These are phyloP conservation scores for Lasioglossum baleicum DNA, from an alignment of 1,140 invertebrate species.

Conservation along the genomic window DNA sequence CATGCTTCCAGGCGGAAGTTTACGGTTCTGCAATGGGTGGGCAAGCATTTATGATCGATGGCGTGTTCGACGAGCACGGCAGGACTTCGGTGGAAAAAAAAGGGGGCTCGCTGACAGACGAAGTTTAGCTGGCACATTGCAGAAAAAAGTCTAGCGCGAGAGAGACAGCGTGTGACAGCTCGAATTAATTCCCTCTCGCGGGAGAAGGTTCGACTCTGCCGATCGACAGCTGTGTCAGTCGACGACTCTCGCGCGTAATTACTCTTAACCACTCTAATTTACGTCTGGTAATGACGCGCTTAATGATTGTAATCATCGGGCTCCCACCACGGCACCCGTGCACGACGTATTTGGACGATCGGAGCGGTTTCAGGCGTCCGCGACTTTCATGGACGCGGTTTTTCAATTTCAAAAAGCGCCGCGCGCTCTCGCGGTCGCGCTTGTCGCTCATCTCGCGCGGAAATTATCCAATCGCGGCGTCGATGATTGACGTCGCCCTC, in stretches of 20 bases:
- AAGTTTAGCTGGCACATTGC: not conserved
- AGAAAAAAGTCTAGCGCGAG: not conserved
- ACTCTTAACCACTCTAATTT: constrained; percentile 46
- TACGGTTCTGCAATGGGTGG: too few species aligned
- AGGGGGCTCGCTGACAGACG: too few species aligned
- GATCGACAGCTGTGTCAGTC: constrained; percentile 44
- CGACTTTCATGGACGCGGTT: constrained; percentile 1
- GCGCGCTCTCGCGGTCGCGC: not conserved
- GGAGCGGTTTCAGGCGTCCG: not conserved
- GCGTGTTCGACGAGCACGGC: too few species aligned
- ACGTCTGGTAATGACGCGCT: constrained; percentile 46
- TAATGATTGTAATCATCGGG: constrained; percentile 41
- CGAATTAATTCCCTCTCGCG: constrained; percentile 26
- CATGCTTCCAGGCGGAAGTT: too few species aligned
- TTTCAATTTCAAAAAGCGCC: constrained; percentile 33
- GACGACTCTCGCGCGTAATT: constrained; percentile 38
- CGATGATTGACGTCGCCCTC: not conserved
- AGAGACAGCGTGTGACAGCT: constrained; percentile 13
- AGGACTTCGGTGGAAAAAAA: too few species aligned
- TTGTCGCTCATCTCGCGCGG: constrained; percentile 1
- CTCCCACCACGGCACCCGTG: not conserved
- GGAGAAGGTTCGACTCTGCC: constrained; percentile 24
- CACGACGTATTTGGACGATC: constrained; percentile 28
- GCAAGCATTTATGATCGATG: too few species aligned
- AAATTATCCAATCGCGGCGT: not conserved